A percentile compares a stretch with the other conserved stretches of the same genome.
phyloP scores from a whole-genome alignment of 2,113 vertebrate species.

The Manacus vitellinus region DNA sequence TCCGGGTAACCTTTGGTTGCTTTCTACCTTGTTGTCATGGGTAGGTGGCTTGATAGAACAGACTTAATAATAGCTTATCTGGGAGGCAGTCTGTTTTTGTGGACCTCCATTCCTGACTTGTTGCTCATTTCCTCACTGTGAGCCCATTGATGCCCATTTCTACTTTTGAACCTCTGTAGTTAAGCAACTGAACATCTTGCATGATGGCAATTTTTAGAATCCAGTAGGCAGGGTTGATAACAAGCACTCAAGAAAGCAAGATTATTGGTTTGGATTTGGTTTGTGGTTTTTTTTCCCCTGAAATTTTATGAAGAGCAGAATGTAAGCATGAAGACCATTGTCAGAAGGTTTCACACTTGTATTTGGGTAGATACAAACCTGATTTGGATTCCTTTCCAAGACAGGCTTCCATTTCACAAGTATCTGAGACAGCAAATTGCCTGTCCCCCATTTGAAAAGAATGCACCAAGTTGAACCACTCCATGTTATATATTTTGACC shows the following conservation, averaged over 20 bases:
- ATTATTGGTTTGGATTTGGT: neutral
- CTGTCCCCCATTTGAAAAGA: neutral
- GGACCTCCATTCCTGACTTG: neutral
- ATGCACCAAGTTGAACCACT: neutral
- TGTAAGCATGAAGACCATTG: neutral
- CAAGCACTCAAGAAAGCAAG: neutral
- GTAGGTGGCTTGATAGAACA: neutral
- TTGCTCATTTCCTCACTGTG: neutral
- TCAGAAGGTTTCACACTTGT: neutral
- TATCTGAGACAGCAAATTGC: neutral
- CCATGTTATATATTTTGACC: neutral
- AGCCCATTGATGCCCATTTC: neutral
- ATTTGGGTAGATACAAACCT: neutral
- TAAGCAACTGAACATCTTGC: neutral
- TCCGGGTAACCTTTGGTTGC: neutral
- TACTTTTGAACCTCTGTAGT: neutral
- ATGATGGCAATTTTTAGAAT: neutral
- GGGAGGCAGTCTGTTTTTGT: neutral
- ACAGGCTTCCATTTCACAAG: neutral
- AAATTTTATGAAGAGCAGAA: neutral
- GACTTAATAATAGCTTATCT: neutral
- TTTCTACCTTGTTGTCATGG: neutral
- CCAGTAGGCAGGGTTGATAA: neutral
- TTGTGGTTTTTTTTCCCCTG: accelerated
- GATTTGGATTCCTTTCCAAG: neutral